A percentile compares a stretch with the other conserved stretches of the same genome.
Evolutionary conservation across 2,113 vertebrate species (phyloP).

Genomic region (Perca fluviatilis): DNA sequence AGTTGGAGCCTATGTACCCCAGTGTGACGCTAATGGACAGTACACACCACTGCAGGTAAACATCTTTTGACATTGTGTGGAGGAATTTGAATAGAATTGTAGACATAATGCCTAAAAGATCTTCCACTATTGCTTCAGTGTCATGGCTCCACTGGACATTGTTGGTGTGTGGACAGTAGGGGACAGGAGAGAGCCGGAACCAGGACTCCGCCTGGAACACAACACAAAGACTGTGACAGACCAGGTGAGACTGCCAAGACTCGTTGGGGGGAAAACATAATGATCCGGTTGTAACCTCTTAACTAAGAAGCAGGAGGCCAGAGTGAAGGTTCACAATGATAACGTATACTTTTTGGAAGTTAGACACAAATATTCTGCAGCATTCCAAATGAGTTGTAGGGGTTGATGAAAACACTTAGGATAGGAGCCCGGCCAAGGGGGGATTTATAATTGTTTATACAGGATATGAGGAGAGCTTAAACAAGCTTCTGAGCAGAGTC

Average conservation of each 20-base stretch:
- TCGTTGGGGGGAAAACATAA: neutral
- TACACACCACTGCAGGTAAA: slow-evolving; percentile 78
- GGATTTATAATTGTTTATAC: neutral
- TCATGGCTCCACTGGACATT: slow-evolving; percentile 84
- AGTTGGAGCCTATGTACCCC: slow-evolving; percentile 75
- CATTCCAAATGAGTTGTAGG: neutral
- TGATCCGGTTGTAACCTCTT: neutral
- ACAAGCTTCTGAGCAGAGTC: neutral
- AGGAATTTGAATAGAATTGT: neutral
- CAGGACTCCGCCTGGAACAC: slow-evolving; percentile 71
- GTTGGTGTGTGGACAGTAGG: slow-evolving; percentile 87
- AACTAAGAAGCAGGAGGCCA: neutral
- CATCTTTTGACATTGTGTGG: neutral
- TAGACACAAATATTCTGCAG: neutral
- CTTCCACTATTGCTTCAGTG: slow-evolving; percentile 73
- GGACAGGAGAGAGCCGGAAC: slow-evolving; percentile 87
- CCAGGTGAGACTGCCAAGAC: slow-evolving; percentile 75
- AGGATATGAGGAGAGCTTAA: neutral
- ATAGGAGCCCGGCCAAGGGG: neutral
- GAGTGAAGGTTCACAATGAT: neutral
- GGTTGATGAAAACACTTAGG: neutral
- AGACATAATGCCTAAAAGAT: neutral
- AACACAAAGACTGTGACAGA: slow-evolving; percentile 71
- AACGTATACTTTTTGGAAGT: neutral
- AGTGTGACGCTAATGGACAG: slow-evolving; percentile 83